A percentile compares a stretch with the other conserved stretches of the same genome.
These are phyloP conservation scores for Ectropis grisescens DNA, from an alignment of 1,140 invertebrate species.

Conservation along the genomic window DNA sequence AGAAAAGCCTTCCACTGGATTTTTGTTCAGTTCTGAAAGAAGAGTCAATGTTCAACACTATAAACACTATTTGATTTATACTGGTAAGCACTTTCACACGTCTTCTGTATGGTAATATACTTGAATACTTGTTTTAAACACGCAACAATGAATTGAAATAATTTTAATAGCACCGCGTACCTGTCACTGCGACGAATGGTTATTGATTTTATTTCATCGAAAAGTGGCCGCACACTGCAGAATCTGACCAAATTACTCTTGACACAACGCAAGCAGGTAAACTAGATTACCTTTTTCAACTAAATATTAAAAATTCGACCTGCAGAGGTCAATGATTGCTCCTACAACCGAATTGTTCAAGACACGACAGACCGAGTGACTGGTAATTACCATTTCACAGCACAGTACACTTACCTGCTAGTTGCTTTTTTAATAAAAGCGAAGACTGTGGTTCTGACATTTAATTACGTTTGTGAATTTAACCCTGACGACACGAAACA, in stretches of 20 bases:
- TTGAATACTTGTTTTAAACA: no score
- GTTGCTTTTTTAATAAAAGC: slow-evolving; percentile 94
- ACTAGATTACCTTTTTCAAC: no score
- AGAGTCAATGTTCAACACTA: slow-evolving; percentile 1
- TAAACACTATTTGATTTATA: neutral
- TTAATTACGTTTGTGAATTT: slow-evolving; percentile 79
- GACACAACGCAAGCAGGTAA: no score
- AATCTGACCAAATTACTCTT: no score
- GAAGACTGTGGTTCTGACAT: slow-evolving; percentile 96
- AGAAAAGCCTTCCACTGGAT: slow-evolving; percentile 99
- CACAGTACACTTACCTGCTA: slow-evolving; percentile 82
- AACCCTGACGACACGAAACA: slow-evolving; percentile 74
- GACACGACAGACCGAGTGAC: slow-evolving; percentile 25
- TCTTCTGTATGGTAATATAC: no score
- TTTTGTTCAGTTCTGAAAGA: slow-evolving; percentile 96
- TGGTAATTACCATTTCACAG: slow-evolving; percentile 26
- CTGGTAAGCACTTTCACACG: neutral
- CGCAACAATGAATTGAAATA: no score
- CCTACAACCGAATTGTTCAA: no score
- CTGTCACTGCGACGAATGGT: slow-evolving; percentile 32
- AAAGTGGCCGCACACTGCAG: slow-evolving; percentile 1
- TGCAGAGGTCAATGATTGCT: slow-evolving; percentile 62
- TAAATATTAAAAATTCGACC: slow-evolving; percentile 36
- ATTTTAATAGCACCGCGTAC: slow-evolving; percentile 34
- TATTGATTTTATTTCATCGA: slow-evolving; percentile 51